Conservation (phyloP, 2,888 invertebrate genomes). For the Sphinx pinastri region DNA sequence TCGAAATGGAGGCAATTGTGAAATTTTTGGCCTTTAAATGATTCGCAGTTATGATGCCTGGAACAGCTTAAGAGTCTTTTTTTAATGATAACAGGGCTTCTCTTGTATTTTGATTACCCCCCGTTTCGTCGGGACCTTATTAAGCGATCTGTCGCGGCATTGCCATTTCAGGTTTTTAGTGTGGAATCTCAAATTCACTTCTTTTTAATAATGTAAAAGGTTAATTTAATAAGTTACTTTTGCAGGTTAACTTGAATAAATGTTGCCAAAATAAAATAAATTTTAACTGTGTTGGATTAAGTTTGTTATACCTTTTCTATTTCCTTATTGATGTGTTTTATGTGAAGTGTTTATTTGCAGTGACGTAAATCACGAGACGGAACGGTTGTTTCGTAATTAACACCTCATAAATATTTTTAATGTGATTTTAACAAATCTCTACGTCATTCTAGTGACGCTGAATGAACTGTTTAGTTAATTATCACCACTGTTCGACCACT, state of each 20-base stretch:
- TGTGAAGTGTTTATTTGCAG: slow-evolving; percentile 21
- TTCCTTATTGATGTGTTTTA: slow-evolving; percentile 22
- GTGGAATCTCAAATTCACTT: slow-evolving; percentile 52
- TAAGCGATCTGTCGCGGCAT: slow-evolving; percentile 57
- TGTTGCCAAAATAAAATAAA: slow-evolving; percentile 11
- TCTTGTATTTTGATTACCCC: slow-evolving; percentile 59
- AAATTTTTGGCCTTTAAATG: slow-evolving; percentile 58
- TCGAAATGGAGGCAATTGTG: slow-evolving; percentile 53
- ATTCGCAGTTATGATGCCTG: slow-evolving; percentile 57
- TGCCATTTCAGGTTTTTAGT: slow-evolving; percentile 46
- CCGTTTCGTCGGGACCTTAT: slow-evolving; percentile 59
- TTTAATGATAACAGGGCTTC: slow-evolving; percentile 59
- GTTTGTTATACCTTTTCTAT: slow-evolving; percentile 1
- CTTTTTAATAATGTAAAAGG: slow-evolving; percentile 46
- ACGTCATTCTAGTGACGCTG: slow-evolving; percentile 57
- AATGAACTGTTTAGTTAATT: slow-evolving; percentile 72
- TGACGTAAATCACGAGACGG: slow-evolving; percentile 21
- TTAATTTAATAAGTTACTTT: slow-evolving; percentile 42
- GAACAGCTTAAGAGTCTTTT: slow-evolving; percentile 62
- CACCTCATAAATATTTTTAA: slow-evolving; percentile 56
- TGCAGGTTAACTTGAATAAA: slow-evolving; percentile 4
- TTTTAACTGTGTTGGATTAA: slow-evolving; percentile 6
- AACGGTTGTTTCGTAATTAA: slow-evolving; percentile 47
- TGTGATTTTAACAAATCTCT: slow-evolving; percentile 62
- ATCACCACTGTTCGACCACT: slow-evolving; percentile 63